Conservation (phyloP, 2,888 invertebrate species). For the Agrypnus murinus region DNA sequence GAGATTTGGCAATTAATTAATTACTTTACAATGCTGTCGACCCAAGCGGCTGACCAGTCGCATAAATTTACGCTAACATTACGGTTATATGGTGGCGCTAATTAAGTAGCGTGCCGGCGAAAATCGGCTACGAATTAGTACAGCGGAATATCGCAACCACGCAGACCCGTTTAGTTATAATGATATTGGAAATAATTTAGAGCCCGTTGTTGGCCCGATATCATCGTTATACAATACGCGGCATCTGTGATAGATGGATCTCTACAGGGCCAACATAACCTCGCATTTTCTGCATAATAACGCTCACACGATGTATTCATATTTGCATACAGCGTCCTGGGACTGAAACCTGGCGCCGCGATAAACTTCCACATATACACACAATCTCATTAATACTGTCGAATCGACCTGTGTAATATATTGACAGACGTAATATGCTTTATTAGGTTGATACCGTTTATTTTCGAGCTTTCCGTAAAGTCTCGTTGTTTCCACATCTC, state of each 20-base stretch:
- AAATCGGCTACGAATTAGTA: constrained; percentile 42
- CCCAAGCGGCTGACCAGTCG: constrained; percentile 23
- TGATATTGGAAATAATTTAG: constrained; percentile 58
- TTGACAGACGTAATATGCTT: constrained; percentile 40
- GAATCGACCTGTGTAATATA: constrained; percentile 29
- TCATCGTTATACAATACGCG: constrained; percentile 60
- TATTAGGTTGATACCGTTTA: constrained; percentile 21
- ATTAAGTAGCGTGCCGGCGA: constrained; percentile 37
- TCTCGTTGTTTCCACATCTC: constrained; percentile 6
- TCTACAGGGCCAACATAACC: constrained; percentile 56
- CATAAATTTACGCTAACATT: constrained; percentile 37
- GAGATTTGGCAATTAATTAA: constrained; percentile 30
- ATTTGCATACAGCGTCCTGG: constrained; percentile 47
- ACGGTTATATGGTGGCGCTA: constrained; percentile 30
- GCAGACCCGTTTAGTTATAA: constrained; percentile 44
- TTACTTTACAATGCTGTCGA: constrained; percentile 27
- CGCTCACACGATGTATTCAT: constrained; percentile 47
- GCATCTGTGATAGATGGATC: constrained; percentile 61
- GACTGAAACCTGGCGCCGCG: constrained; percentile 44
- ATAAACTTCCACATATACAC: constrained; percentile 42
- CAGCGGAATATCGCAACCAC: constrained; percentile 35
- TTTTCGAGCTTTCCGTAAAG: constrained; percentile 6
- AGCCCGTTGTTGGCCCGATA: constrained; percentile 61
- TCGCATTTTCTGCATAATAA: constrained; percentile 54
- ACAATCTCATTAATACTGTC: constrained; percentile 40